Base-by-base conservation (phyloP, 2,113 vertebrate species). In the Vireo altiloquus region DNA sequence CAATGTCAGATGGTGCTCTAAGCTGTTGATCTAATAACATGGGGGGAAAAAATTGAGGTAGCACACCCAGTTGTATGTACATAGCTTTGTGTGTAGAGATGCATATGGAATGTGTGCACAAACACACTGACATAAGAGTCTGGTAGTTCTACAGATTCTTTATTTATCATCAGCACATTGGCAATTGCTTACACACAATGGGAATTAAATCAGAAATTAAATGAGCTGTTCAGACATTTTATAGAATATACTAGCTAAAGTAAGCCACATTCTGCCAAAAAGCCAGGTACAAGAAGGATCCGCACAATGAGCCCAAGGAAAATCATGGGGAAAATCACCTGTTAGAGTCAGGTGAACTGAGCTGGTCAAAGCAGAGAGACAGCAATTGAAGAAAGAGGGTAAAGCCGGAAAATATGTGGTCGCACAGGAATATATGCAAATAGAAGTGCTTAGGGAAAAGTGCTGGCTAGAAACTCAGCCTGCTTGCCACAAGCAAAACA, bases 181-280 rank as follows among this genome's bases (percentile, higher is more conserved):
- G 22, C 3, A 2, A 37, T 40, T 82, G 13, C 6, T 16, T n/a
- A 30, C 33, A 70, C 4, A 54, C 0, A 2, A 39, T 0, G 1
- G 25, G 56, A 78, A 87, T 59, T 33, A 74, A 84, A 71, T 59
- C 30, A 82, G 35, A 84, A 89, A 61, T 46, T 0, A 82, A 72
- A 78, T 35, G 79, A 85, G 5, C 10, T n/a, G 3, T 53, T 82
- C n/a, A 44, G 10, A 24, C 46, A 39, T 87, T 70, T 81, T 40
- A 30, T 13, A 70, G 33, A 78, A 33, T 28, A 57, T 13, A 20
- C 44, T 53, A 46, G 5, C 8, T 74, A 79, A 75, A 63, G 20
- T 30, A 64, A 40, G 24, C 14, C 24, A 40, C 27, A 53, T 23
- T 31, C 75, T 79, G 47, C 15, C 30, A 78, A 87, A 78, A 82